These are phyloP conservation scores for Ambastaia sidthimunki DNA, from an alignment of 2,797 vertebrate genomes.

Conservation along the genomic window DNA sequence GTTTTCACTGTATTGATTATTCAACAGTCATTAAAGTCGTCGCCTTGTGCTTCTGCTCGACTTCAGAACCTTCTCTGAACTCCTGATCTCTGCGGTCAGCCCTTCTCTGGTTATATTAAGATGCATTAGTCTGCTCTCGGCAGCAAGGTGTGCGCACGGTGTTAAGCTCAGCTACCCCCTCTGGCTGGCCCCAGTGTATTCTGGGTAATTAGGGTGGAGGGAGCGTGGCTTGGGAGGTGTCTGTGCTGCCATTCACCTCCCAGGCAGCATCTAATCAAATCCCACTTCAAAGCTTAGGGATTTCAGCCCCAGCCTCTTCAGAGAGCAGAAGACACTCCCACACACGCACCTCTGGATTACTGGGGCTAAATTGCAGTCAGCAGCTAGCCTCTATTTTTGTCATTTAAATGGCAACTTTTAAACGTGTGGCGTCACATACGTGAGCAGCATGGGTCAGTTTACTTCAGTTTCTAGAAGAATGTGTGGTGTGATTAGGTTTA, in stretches of 20 bases:
- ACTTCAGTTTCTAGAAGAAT: background rate
- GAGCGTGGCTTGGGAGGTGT: slow-evolving; percentile 47
- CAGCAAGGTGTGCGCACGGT: slow-evolving; percentile 12
- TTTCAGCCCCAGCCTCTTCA: slow-evolving; percentile 58
- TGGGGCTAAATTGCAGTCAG: slow-evolving; percentile 29
- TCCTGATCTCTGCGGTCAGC: slow-evolving; percentile 29
- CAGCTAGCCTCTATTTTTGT: slow-evolving; percentile 26
- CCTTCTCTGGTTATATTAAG: slow-evolving; percentile 40
- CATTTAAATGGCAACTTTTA: slow-evolving; percentile 17
- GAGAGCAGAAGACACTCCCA: slow-evolving; percentile 21
- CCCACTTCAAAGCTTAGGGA: slow-evolving; percentile 77
- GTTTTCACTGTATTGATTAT: slow-evolving; percentile 26
- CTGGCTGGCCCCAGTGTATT: slow-evolving; percentile 53
- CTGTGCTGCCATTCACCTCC: slow-evolving; percentile 58
- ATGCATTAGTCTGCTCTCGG: slow-evolving; percentile 49
- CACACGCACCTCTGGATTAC: slow-evolving; percentile 36
- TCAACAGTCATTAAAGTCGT: background rate
- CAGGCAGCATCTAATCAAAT: slow-evolving; percentile 74
- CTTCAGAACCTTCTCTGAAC: slow-evolving; percentile 44
- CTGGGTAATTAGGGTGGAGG: slow-evolving; percentile 61
- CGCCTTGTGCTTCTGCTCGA: slow-evolving; percentile 34
- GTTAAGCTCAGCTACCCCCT: slow-evolving; percentile 38
- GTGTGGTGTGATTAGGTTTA: background rate
- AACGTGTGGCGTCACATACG: background rate
- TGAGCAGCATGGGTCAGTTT: slow-evolving; percentile 22